phyloP scores from a whole-genome alignment of 2,113 vertebrate genomes.

The Puma concolor region DNA sequence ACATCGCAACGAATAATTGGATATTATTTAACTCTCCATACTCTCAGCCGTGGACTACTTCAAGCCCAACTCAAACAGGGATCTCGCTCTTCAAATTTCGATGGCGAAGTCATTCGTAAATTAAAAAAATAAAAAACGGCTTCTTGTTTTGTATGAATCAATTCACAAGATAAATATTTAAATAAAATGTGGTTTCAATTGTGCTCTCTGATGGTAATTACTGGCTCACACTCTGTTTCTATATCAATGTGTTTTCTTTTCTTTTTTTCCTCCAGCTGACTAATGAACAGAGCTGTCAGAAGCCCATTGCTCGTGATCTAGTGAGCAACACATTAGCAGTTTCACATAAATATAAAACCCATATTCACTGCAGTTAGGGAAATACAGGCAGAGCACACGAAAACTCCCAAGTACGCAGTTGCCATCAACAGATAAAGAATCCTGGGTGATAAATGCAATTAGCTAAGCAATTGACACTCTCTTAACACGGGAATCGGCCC shows the following conservation, averaged over 20 bases:
- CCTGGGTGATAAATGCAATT: constrained; percentile 29
- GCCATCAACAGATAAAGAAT: constrained; percentile 31
- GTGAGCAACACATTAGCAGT: constrained; percentile 64
- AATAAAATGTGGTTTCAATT: constrained; percentile 75
- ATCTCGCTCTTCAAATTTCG: constrained; percentile 61
- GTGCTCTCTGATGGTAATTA: constrained; percentile 74
- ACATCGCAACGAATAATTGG: constrained; percentile 82
- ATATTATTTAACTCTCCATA: constrained; percentile 82
- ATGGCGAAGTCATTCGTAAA: constrained; percentile 60
- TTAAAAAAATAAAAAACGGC: constrained; percentile 41
- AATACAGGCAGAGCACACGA: not conserved
- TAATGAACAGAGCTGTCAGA: constrained; percentile 79
- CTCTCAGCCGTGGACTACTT: constrained; percentile 39
- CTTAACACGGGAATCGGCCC: not conserved
- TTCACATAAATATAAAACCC: constrained; percentile 67
- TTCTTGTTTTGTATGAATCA: constrained; percentile 78
- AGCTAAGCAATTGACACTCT: constrained; percentile 38
- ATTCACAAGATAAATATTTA: constrained; percentile 75
- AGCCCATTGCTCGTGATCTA: constrained; percentile 72
- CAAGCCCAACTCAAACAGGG: constrained; percentile 31
- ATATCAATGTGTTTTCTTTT: constrained; percentile 75
- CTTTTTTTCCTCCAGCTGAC: constrained; percentile 66
- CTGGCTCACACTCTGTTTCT: constrained; percentile 67
- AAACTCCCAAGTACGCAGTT: not conserved
- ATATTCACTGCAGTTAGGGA: constrained; percentile 44